phyloP scores from a whole-genome alignment of 2,797 vertebrate genomes.

The Rhinoraja longicauda region DNA sequence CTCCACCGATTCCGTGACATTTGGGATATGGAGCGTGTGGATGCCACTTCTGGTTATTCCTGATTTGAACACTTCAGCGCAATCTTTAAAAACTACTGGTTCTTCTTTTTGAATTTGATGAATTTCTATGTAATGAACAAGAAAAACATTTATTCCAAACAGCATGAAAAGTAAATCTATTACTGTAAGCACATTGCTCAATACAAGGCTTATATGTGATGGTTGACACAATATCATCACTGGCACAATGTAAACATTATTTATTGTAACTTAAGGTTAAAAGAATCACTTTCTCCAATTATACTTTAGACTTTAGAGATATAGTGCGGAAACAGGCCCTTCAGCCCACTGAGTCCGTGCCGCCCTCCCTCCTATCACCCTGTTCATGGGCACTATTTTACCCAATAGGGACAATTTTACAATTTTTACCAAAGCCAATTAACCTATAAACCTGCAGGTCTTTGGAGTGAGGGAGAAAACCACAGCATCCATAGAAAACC shows the following conservation, averaged over 20 bases:
- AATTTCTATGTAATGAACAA: slow-evolving; percentile 53
- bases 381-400: too few species aligned
- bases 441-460: too few species aligned
- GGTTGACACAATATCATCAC: not conserved
- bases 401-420: too few species aligned
- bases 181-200: not conserved
- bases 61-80: slow-evolving; percentile 63
- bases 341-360: too few species aligned
- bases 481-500: too few species aligned
- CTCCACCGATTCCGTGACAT: slow-evolving; percentile 63
- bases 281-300: not conserved
- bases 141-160: not conserved
- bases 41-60: slow-evolving; percentile 64
- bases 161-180: not conserved
- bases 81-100: slow-evolving; percentile 59
- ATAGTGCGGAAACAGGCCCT: too few species aligned
- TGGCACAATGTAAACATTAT: not conserved
- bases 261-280: not conserved
- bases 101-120: slow-evolving; percentile 53
- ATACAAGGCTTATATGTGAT: too few species aligned
- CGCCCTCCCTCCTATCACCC: too few species aligned
- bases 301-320: too few species aligned
- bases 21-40: slow-evolving; percentile 61
- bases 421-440: too few species aligned
- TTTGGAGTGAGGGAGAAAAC: too few species aligned